Conservation (phyloP, 2,113 vertebrate genomes). For the Ammospiza nelsoni region DNA sequence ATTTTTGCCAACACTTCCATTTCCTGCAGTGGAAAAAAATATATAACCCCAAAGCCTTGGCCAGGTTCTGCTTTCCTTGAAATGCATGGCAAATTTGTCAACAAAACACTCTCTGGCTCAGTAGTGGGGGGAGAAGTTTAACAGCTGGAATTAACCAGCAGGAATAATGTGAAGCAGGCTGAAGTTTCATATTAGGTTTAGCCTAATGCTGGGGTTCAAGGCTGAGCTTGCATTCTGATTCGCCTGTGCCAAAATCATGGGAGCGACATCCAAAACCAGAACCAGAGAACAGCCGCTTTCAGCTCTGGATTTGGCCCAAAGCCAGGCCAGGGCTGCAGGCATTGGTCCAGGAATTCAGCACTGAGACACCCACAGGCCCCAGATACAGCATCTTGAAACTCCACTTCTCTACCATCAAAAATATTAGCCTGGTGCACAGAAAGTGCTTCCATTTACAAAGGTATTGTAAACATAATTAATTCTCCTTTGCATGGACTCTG, state of each 20-base stretch:
- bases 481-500: background rate
- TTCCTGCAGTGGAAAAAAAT: conserved; percentile 57
- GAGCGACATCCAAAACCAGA: conserved; percentile 41
- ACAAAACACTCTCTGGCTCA: conserved; percentile 19
- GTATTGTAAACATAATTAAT: background rate
- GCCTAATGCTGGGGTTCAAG: conserved; percentile 35
- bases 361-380: conserved; percentile 1
- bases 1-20: conserved; percentile 67
- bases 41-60: conserved; percentile 34
- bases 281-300: conserved; percentile 32
- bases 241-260: background rate
- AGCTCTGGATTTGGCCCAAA: conserved; percentile 16
- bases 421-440: background rate
- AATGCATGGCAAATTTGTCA: conserved; percentile 63
- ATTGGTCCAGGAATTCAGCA: conserved; percentile 1
- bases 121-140: conserved; percentile 5
- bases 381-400: background rate
- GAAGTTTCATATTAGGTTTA: conserved; percentile 55
- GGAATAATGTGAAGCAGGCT: conserved; percentile 49
- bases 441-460: conserved; percentile 20
- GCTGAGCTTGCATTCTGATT: conserved; percentile 5
- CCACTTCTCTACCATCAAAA: background rate
- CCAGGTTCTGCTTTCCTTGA: conserved; percentile 49
- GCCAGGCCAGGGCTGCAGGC: conserved; percentile 29
- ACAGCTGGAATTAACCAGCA: conserved; percentile 55